Conservation (phyloP, 2,113 vertebrate species). For the Tiliqua scincoides region DNA sequence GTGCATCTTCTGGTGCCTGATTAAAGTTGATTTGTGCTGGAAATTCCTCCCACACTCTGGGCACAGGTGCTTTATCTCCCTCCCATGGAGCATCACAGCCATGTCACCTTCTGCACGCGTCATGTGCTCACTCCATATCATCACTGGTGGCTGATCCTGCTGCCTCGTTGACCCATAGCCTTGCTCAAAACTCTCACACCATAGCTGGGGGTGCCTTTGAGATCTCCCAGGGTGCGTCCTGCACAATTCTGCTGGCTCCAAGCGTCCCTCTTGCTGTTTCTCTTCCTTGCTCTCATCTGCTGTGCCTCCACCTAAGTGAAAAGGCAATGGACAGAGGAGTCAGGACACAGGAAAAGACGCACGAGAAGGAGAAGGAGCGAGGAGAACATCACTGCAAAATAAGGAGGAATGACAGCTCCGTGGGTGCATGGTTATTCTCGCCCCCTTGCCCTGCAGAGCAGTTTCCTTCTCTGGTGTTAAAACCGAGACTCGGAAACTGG, state of each 20-base stretch:
- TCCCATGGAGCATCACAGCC: not conserved
- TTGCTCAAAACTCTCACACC: not conserved
- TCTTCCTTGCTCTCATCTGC: not conserved
- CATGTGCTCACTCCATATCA: not conserved
- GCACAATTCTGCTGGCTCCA: not conserved
- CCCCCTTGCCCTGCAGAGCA: no score
- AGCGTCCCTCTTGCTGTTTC: not conserved
- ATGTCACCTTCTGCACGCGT: not conserved
- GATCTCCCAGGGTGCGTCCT: not conserved
- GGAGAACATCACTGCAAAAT: not conserved
- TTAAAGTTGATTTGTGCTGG: conserved; percentile 68
- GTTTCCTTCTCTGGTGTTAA: no score
- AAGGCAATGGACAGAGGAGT: not conserved
- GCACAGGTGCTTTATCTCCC: conserved; percentile 58
- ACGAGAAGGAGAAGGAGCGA: not conserved
- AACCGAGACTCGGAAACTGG: no score
- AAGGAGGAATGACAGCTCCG: not conserved
- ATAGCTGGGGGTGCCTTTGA: not conserved
- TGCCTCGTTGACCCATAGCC: not conserved
- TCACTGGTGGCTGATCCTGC: not conserved
- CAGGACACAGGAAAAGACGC: not conserved
- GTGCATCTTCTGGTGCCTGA: conserved; percentile 63
- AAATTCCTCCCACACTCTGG: conserved; percentile 70
- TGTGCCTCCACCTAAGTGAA: not conserved
- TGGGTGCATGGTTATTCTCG: no score